Percentiles rank a stretch among this genome's conserved stretches.
Conservation (phyloP, 2,113 vertebrate species). For the Protobothrops flavoviridis region DNA sequence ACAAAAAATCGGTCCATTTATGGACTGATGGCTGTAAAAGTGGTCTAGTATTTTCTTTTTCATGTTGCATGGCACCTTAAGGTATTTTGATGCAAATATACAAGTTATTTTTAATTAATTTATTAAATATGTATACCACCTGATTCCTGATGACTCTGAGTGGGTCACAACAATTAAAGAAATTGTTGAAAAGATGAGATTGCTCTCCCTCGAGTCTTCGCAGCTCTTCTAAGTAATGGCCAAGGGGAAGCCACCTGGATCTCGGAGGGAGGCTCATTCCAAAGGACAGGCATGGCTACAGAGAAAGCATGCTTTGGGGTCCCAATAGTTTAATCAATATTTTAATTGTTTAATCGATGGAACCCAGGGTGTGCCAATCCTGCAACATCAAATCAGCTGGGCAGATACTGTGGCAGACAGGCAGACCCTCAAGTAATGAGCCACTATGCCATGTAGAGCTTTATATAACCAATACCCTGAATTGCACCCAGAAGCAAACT, state of each 20-base stretch:
- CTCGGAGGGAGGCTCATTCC: neutral
- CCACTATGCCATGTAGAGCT: neutral
- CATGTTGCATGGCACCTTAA: neutral
- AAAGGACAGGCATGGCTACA: neutral
- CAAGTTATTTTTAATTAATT: neutral
- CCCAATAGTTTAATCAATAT: neutral
- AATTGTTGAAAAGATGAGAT: neutral
- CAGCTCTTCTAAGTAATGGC: neutral
- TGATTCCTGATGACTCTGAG: neutral
- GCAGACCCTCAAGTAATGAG: neutral
- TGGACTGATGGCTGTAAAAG: neutral
- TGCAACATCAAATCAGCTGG: neutral
- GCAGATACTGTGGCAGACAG: neutral
- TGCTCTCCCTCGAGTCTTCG: neutral
- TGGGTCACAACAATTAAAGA: neutral
- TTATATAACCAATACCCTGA: neutral
- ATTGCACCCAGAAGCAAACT: neutral
- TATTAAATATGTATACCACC: neutral
- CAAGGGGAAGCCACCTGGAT: neutral
- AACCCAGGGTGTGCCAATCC: neutral
- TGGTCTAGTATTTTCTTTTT: neutral
- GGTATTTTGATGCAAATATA: slow-evolving; percentile 8
- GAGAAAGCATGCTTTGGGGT: neutral
- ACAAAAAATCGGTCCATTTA: neutral
- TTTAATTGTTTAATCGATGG: neutral